Conservation (phyloP, 1,140 invertebrate species). For the Sycobia sp. region DNA sequence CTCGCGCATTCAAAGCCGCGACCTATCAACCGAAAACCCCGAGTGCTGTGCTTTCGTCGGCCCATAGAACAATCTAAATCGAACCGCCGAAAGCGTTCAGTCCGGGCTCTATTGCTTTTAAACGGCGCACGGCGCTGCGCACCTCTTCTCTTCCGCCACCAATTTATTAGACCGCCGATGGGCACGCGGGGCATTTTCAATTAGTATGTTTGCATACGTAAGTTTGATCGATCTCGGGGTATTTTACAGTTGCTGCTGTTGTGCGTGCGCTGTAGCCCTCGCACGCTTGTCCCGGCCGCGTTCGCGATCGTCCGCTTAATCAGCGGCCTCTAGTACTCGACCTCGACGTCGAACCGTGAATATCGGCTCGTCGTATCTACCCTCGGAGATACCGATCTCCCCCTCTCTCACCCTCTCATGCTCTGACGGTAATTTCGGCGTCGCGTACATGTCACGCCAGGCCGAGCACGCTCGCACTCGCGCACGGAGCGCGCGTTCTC, state of each 20-base stretch:
- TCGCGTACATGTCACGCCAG: constrained; percentile 58
- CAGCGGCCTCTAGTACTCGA: constrained; percentile 39
- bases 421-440: constrained; percentile 56
- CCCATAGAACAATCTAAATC: constrained; percentile 5
- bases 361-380: constrained; percentile 53
- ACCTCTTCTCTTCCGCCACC: too few relatives aligned
- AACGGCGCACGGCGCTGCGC: not conserved
- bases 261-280: too few relatives aligned
- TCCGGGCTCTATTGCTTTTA: not conserved
- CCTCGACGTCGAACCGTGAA: constrained; percentile 55
- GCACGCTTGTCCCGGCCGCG: too few relatives aligned
- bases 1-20: not conserved
- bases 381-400: not conserved
- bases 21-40: too few relatives aligned
- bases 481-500: too few relatives aligned
- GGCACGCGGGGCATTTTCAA: constrained; percentile 18
- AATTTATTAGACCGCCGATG: constrained; percentile 12
- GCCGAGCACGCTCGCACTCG: constrained; percentile 8
- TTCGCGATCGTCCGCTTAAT: constrained; percentile 48
- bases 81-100: not conserved
- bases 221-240: constrained; percentile 31
- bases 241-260: too few relatives aligned
- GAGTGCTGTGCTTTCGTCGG: not conserved
- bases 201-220: constrained; percentile 14
- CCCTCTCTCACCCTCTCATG: constrained; percentile 32